Evolutionary conservation across 2,797 vertebrate species (phyloP).

Genomic region (Anisognathus igniventris): DNA sequence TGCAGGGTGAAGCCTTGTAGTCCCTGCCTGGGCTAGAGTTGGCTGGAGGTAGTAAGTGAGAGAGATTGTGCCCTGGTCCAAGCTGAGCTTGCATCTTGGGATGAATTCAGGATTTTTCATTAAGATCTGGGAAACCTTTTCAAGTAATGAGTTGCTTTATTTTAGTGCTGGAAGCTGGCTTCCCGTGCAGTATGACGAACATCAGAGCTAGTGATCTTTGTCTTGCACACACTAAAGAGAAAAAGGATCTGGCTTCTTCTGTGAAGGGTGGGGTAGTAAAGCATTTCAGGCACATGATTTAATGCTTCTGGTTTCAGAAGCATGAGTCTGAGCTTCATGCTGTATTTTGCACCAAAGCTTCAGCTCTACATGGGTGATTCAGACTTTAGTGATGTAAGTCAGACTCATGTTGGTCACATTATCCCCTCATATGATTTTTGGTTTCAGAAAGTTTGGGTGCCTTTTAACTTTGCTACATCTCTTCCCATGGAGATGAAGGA

Average conservation of each 20-base stretch:
- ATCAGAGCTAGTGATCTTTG: not conserved
- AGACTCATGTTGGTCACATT: not conserved
- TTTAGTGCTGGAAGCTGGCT: not conserved
- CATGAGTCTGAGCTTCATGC: not conserved
- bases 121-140: not conserved
- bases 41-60: not conserved
- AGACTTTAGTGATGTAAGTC: not conserved
- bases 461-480: not conserved
- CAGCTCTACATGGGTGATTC: not conserved
- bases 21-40: rapidly evolving
- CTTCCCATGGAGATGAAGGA: not conserved
- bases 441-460: not conserved
- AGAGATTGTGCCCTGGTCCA: not conserved
- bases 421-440: not conserved
- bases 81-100: not conserved
- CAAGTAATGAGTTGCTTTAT: not conserved
- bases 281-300: not conserved
- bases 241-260: not conserved
- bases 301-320: slow-evolving; percentile 2
- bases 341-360: not conserved
- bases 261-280: not conserved
- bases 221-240: not conserved
- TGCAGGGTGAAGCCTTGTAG: not conserved
- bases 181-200: not conserved
- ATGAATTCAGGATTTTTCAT: not conserved